Base-by-base conservation (phyloP, 1,140 invertebrate genomes). In the Oryzaephilus surinamensis region DNA sequence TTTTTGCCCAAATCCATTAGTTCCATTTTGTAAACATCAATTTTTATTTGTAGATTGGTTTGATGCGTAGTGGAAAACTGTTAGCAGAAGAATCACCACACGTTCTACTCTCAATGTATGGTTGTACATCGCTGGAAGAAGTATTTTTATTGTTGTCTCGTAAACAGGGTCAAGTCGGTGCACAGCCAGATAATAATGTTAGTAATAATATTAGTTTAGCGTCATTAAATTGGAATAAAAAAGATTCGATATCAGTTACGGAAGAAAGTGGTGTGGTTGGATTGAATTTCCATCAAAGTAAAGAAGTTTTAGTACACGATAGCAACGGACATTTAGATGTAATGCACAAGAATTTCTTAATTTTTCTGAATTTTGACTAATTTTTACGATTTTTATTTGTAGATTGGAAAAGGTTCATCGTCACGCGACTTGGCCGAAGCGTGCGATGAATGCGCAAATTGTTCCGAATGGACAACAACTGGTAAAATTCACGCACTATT, bases 1-100 rank as follows among this genome's bases (percentile, higher is more conserved):
- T 4, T 20, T 26, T 41, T 28, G 0, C 6, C 11, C 21, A 2
- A 8, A 40, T 13, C 14, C 3, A n/a, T 29, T 21, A 24, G n/a
- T n/a, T 26, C 34, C 24, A 8, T 26, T 3, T 17, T 21, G 4
- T 15, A 34, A 41, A n/a, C 13, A 34, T 20, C 2, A 29, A 16
- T 23, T 11, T 24, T 4, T 5, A 32, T 33, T 51, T 54, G 11
- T 55, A 92, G 87, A 93, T 95, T 56, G 92, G 92, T 44, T 66
- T 97, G 16, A 96, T 97, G 91, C 72, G 93, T 46, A 87, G 81
- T 52, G 92, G 93, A 8, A 73, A 84, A 27, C 67, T 97, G 21
- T 63, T 97, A 49, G 92, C 92, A 0, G 92, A 97, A 66, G 84
- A 93, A 58, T 84, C 88, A 2, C 93, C 93, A 1, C 77, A 83